Evolutionary conservation across 2,888 invertebrate genomes (phyloP).

Genomic region (Saturnia pavonia): DNA sequence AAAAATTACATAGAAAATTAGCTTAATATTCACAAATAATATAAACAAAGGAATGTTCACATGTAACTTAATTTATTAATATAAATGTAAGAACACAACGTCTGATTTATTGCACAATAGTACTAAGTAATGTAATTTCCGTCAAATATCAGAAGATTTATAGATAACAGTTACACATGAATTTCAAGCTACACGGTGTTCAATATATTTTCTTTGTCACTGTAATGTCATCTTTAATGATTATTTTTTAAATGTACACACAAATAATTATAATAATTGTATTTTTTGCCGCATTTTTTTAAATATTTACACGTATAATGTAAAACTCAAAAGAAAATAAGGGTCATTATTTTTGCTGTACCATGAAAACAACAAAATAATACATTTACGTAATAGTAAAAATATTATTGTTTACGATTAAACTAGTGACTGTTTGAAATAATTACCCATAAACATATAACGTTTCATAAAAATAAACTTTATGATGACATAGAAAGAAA

Average conservation of each 20-base stretch:
- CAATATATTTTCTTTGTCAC: neutral
- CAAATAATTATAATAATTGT: neutral
- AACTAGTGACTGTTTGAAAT: too few species aligned
- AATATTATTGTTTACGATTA: too few species aligned
- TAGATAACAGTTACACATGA: neutral
- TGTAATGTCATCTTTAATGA: neutral
- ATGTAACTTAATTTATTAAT: neutral
- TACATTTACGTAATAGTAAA: too few species aligned
- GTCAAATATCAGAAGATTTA: conserved; percentile 1
- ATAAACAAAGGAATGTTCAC: neutral
- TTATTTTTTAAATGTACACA: neutral
- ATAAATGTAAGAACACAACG: neutral
- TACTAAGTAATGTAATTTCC: neutral
- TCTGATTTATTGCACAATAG: neutral
- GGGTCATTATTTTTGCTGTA: too few species aligned
- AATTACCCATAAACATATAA: too few species aligned
- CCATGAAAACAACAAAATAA: too few species aligned
- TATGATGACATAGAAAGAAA: too few species aligned
- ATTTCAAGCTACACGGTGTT: neutral
- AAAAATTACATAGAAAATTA: conserved; percentile 14
- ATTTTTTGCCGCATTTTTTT: too few species aligned
- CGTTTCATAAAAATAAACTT: too few species aligned
- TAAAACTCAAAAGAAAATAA: neutral
- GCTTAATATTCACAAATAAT: conserved; percentile 9
- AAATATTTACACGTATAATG: neutral